Evolutionary conservation across 2,797 vertebrate genomes (phyloP).

Genomic region (Arrhamphus sclerolepis): DNA sequence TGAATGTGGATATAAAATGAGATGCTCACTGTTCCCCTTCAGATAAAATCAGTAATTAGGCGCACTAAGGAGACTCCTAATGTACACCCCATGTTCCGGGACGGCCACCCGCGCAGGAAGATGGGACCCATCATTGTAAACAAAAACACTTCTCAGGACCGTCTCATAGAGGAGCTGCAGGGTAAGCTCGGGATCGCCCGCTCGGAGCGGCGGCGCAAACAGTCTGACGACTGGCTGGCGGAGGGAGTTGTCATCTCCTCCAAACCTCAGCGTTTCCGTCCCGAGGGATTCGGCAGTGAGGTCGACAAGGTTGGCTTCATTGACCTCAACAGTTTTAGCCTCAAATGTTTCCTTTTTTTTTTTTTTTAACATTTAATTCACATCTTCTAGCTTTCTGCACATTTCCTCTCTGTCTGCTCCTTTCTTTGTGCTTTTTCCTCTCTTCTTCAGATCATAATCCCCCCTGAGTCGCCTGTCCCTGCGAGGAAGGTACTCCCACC

Average conservation of each 20-base stretch:
- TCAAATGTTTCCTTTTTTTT: too few species aligned
- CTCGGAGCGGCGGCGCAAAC: conserved; percentile 78
- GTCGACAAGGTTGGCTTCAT: conserved; percentile 90
- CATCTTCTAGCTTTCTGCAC: conserved; percentile 26
- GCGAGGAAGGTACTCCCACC: conserved; percentile 79
- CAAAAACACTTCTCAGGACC: conserved; percentile 91
- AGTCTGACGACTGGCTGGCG: conserved; percentile 89
- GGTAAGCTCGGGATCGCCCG: conserved; percentile 88
- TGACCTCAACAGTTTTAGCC: conserved; percentile 25
- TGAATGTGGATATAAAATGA: conserved; percentile 25
- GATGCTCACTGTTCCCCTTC: conserved; percentile 50
- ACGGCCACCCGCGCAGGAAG: conserved; percentile 86
- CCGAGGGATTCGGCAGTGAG: conserved; percentile 76
- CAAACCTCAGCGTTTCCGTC: conserved; percentile 82
- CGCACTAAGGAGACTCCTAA: conserved; percentile 92
- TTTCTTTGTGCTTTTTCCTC: conserved; percentile 27
- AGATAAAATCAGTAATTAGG: conserved; percentile 96
- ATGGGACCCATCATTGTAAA: conserved; percentile 90
- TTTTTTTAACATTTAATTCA: conserved; percentile 14
- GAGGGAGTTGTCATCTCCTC: conserved; percentile 89
- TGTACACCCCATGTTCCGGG: conserved; percentile 93
- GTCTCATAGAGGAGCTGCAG: conserved; percentile 92
- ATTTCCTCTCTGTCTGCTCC: conserved; percentile 40
- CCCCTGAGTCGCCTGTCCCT: conserved; percentile 84
- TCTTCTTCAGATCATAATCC: conserved; percentile 83